A percentile compares a stretch with the other conserved stretches of the same genome.
Conservation (phyloP, 2,888 invertebrate species). For the Drosophila greeni region DNA sequence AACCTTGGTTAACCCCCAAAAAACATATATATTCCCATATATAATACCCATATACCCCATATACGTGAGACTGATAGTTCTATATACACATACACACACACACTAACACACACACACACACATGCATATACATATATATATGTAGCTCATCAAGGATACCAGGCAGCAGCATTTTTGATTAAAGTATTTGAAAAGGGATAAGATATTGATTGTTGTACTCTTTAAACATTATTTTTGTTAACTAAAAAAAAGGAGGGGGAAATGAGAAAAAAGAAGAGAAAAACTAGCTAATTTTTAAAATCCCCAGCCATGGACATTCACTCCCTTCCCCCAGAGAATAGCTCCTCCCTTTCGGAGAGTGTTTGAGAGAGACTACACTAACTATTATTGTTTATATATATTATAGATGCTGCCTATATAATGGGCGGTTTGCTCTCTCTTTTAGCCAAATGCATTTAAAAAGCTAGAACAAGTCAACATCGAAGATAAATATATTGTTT, state of each 20-base stretch:
- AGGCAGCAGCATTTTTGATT: slow-evolving; percentile 4
- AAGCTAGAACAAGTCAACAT: slow-evolving; percentile 28
- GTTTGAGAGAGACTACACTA: slow-evolving; percentile 25
- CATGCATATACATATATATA: slow-evolving; percentile 3
- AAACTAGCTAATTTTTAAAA: slow-evolving; percentile 42
- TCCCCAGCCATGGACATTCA: slow-evolving; percentile 8
- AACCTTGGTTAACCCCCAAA: slow-evolving; percentile 49
- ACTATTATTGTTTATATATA: slow-evolving; percentile 29
- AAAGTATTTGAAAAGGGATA: slow-evolving; percentile 30
- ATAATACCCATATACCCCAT: slow-evolving; percentile 24
- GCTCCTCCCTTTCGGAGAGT: slow-evolving; percentile 39
- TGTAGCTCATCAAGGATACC: slow-evolving; percentile 59
- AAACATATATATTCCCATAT: slow-evolving; percentile 1
- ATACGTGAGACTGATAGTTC: slow-evolving; percentile 77
- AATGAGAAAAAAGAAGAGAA: not conserved
- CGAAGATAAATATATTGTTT: slow-evolving; percentile 3
- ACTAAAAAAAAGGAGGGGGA: not conserved
- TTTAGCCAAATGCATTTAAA: slow-evolving; percentile 25
- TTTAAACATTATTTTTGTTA: slow-evolving; percentile 59
- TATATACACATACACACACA: slow-evolving; percentile 46
- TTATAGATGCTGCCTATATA: slow-evolving; percentile 44
- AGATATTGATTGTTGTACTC: slow-evolving; percentile 45
- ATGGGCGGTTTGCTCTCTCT: slow-evolving; percentile 34
- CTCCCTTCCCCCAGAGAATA: not conserved
- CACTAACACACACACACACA: not conserved